Base-by-base conservation (phyloP, 1,140 invertebrate species). In the Goniozus legneri region DNA sequence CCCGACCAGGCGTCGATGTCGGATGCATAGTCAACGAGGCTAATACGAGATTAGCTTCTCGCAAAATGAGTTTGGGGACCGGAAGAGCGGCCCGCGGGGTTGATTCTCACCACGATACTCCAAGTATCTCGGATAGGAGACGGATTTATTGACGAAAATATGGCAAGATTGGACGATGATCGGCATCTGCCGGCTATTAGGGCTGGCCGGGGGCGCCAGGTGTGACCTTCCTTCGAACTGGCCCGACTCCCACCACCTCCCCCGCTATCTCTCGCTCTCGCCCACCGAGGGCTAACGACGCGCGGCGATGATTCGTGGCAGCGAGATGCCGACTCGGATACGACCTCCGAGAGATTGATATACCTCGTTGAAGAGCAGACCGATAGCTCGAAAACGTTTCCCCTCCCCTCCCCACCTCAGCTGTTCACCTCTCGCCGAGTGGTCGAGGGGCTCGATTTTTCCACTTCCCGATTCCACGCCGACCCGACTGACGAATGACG, bases 81-180 rank as follows among this genome's bases (percentile, higher is more conserved):
- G n/a, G n/a, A n/a, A n/a, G n/a, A n/a, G n/a, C n/a, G n/a, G n/a
- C n/a, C n/a, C n/a, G n/a, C n/a, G n/a, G n/a, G n/a, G n/a, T n/a
- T n/a, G n/a, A n/a, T n/a, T n/a, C n/a, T n/a, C n/a, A n/a, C n/a
- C n/a, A n/a, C n/a, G n/a, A n/a, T n/a, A n/a, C n/a, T n/a, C n/a
- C n/a, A n/a, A n/a, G n/a, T n/a, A n/a, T n/a, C n/a, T n/a, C n/a
- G n/a, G n/a, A n/a, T n/a, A n/a, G n/a, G n/a, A n/a, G n/a, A n/a
- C n/a, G n/a, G n/a, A n/a, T n/a, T n/a, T n/a, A 60, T 64, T 62
- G 58, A 61, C 60, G 52, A 61, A 64, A 59, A 66, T 62, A 64
- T 39, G 58, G 53, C 4, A 52, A 55, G 52, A 60, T 56, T 41
- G 54, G 59, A 34, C 46, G 50, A 50, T 55, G 54, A 64, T 64